Evolutionary conservation across 2,113 vertebrate species (phyloP), one percentile per base, ranked within the genome.

Genomic region (Beaufortia kweichowensis): DNA sequence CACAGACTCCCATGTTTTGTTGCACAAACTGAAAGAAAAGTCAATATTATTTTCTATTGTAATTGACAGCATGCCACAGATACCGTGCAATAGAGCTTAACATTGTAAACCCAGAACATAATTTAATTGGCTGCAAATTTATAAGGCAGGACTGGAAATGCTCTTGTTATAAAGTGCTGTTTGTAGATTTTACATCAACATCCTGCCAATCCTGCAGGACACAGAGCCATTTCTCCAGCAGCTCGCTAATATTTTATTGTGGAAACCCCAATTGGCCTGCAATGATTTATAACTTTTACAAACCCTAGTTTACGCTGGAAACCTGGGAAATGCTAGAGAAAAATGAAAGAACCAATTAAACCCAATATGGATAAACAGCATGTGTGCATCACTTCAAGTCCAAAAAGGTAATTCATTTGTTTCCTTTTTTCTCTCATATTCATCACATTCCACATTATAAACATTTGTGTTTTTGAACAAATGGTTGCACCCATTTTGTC

Each of bases 291-390:
- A 57, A 57, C 33, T 71, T 33, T 35, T 14, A 46, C 43, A 46
- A 46, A 46, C 3, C 43, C 35, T 56, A 23, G 29, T 70, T 71
- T 71, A 4, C 31, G 17, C 31, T 26, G 29, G 31, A 57, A 71
- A 57, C 50, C 35, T 57, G n/a, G n/a, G 50, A 41, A 59, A 71
- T 26, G 33, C 2, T 2, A 21, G 2, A 0, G 3, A 57, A 28
- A 59, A n/a, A n/a, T n/a, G n/a, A n/a, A n/a, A n/a, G 68, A 41
- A 56, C 50, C 33, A 57, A 33, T 71, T 56, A 21, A 71, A 57
- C 53, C 1, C 69, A 59, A 59, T 71, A 71, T 71, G 69, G 69
- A 59, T 24, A 4, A 10, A 71, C 69, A 71, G 69, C 53, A 71
- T 71, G 69, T 59, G 53, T 59, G 15, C 15, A n/a, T 59, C 15